Evolutionary conservation across 2,113 vertebrate genomes (phyloP), one percentile per base, ranked within the genome.

Genomic region (Sebastes schlegelii): DNA sequence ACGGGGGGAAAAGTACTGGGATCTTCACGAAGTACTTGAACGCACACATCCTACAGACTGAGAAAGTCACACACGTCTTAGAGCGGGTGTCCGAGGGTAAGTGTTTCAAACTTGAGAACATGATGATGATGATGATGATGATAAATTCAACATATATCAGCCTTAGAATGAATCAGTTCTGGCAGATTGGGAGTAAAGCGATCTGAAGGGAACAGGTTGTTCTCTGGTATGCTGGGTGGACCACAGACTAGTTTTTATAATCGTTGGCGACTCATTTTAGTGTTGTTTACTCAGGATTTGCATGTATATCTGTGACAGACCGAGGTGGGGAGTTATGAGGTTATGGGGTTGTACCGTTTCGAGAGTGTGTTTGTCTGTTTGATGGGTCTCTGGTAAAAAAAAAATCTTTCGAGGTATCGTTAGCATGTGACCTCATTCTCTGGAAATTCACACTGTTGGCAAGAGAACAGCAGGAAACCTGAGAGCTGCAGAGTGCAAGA

Each of bases 1-100:
- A 97, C 0, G 96, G 96, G 14, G 95, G 95, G 1, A 96, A 95
- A 88, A 97, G 97, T 87, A 96, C 96, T 19, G 97, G 97, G 5
- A 97, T 97, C 87, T 98, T 98, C 90, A 97, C 97, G 66, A 97
- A 97, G 61, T 97, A 97, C 86, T 89, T 97, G 81, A 98, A 97
- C 89, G 96, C 93, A 69, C 95, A 97, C 84, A 96, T 98, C 84
- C 89, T 97, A 10, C 79, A 95, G 74, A 85, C 94, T 0, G 94
- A 95, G 79, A 97, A 96, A 88, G 95, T 97, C 73, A 97, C 97
- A 4, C 95, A 96, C 26, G 92, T 97, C 88, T 87, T 98, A 60
- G 97, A 98, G 80, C 94, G 91, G 86, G 97, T 97, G 14, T 95
- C 96, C 55, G 97, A 97, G 85, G 97, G 97, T 97, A 85, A 92